Conservation (phyloP, 2,888 invertebrate species). For the Baccha elongata region DNA sequence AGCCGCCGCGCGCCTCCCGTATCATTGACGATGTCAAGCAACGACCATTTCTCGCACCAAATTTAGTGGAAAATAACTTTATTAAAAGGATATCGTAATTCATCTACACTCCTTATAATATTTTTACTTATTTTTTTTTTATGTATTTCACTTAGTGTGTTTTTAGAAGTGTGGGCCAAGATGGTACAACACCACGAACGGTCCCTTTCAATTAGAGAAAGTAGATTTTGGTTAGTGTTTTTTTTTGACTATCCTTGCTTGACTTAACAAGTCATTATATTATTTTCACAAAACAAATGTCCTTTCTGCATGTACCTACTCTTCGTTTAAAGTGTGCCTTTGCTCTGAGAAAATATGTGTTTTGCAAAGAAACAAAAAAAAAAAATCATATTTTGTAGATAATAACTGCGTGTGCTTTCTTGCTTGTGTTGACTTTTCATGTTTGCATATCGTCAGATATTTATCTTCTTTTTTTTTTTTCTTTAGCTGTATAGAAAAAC, state of each 20-base stretch:
- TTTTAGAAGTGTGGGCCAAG: slow-evolving; percentile 9
- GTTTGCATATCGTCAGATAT: slow-evolving; percentile 71
- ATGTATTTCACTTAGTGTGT: slow-evolving; percentile 25
- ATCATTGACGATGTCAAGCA: slow-evolving; percentile 56
- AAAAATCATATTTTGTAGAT: slow-evolving; percentile 37
- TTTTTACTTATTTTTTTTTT: slow-evolving; percentile 17
- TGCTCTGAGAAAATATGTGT: slow-evolving; percentile 45
- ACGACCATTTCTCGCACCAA: slow-evolving; percentile 43
- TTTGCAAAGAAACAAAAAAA: slow-evolving; percentile 53
- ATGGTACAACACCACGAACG: slow-evolving; percentile 55
- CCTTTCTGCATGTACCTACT: slow-evolving; percentile 64
- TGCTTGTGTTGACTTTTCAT: too few relatives aligned
- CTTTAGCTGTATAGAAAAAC: slow-evolving; percentile 54
- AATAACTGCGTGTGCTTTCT: slow-evolving; percentile 66
- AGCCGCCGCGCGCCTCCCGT: slow-evolving; percentile 20
- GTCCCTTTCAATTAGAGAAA: slow-evolving; percentile 69
- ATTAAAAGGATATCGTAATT: slow-evolving; percentile 70
- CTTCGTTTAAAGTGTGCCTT: not conserved
- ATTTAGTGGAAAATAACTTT: slow-evolving; percentile 68
- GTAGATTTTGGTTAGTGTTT: slow-evolving; percentile 58
- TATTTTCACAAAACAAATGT: slow-evolving; percentile 65
- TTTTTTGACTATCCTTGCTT: slow-evolving; percentile 58
- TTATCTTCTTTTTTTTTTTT: slow-evolving; percentile 68
- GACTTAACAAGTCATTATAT: slow-evolving; percentile 67
- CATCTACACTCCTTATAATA: slow-evolving; percentile 52